These are phyloP conservation scores for Phragmatobia fuliginosa DNA, from an alignment of 2,888 invertebrate genomes.

Conservation along the genomic window DNA sequence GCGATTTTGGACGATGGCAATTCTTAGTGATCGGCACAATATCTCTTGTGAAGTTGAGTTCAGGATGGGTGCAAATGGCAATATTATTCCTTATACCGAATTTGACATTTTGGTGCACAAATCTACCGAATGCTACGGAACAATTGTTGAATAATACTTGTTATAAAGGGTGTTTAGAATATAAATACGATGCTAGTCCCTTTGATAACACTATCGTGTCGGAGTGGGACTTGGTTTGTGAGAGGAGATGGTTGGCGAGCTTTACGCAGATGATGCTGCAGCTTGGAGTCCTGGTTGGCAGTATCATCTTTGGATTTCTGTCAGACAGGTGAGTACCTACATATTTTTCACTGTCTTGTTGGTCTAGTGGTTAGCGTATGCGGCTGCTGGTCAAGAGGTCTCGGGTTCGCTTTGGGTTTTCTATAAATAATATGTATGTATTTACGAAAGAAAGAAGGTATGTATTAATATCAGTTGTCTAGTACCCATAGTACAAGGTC, in stretches of 20 bases:
- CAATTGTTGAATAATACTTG: slow-evolving; percentile 74
- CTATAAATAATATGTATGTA: too few species aligned
- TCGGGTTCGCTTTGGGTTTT: too few species aligned
- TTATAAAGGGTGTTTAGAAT: slow-evolving; percentile 81
- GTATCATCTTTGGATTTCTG: slow-evolving; percentile 90
- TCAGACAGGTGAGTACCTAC: slow-evolving; percentile 88
- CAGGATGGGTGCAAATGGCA: slow-evolving; percentile 92
- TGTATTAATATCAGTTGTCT: too few species aligned
- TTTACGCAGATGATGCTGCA: slow-evolving; percentile 91
- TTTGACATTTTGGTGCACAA: slow-evolving; percentile 81
- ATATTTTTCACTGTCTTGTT: too few species aligned
- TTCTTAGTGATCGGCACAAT: slow-evolving; percentile 88
- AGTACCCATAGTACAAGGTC: too few species aligned
- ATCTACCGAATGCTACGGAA: slow-evolving; percentile 64
- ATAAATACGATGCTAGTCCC: slow-evolving; percentile 87
- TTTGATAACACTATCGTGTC: slow-evolving; percentile 90
- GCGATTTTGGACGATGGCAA: slow-evolving; percentile 90
- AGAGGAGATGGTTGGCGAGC: slow-evolving; percentile 88
- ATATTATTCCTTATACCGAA: slow-evolving; percentile 91
- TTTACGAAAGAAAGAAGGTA: too few species aligned
- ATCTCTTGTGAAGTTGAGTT: slow-evolving; percentile 90
- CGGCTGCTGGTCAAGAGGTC: too few species aligned
- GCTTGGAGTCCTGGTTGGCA: slow-evolving; percentile 91
- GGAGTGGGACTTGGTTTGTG: slow-evolving; percentile 92
- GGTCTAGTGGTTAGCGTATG: too few species aligned